Percentiles rank a stretch among this genome's conserved stretches.
phyloP scores from a whole-genome alignment of 1,140 invertebrate species.

The Temnothorax curvispinosus region DNA sequence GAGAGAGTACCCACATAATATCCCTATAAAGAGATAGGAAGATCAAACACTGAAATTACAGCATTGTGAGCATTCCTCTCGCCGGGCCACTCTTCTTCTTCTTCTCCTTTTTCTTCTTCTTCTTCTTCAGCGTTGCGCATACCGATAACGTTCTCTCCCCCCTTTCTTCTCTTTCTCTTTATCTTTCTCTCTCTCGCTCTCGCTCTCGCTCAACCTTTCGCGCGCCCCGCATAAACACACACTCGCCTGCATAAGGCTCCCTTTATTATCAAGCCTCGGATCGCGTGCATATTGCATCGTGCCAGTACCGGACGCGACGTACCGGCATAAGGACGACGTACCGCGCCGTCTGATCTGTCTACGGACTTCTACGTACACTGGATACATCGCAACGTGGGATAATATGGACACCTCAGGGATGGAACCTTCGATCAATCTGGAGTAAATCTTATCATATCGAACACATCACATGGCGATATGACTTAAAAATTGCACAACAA shows the following conservation, averaged over 20 bases:
- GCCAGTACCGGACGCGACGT: slow-evolving; percentile 62
- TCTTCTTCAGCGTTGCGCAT: slow-evolving; percentile 65
- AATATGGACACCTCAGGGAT: neutral
- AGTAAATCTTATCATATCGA: neutral
- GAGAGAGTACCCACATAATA: slow-evolving; percentile 79
- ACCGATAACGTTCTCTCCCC: slow-evolving; percentile 76
- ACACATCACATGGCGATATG: neutral
- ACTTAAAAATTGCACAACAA: neutral
- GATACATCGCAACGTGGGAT: neutral
- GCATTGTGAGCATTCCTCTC: slow-evolving; percentile 83
- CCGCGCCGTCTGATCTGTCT: slow-evolving; percentile 34
- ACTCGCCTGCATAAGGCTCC: slow-evolving; percentile 81
- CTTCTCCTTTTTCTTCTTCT: slow-evolving; percentile 58
- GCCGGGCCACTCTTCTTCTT: slow-evolving; percentile 73
- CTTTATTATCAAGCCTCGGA: slow-evolving; percentile 81
- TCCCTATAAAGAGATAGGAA: slow-evolving; percentile 81
- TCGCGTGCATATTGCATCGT: slow-evolving; percentile 83
- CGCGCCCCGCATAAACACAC: slow-evolving; percentile 79
- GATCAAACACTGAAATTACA: slow-evolving; percentile 85
- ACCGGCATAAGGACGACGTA: slow-evolving; percentile 43
- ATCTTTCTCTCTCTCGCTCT: slow-evolving; percentile 44
- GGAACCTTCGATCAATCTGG: neutral
- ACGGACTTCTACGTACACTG: neutral
- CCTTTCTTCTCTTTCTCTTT: neutral
- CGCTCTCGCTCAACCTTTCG: slow-evolving; percentile 7